phyloP scores from a whole-genome alignment of 2,888 invertebrate genomes.

The Nemurella pictetii region DNA sequence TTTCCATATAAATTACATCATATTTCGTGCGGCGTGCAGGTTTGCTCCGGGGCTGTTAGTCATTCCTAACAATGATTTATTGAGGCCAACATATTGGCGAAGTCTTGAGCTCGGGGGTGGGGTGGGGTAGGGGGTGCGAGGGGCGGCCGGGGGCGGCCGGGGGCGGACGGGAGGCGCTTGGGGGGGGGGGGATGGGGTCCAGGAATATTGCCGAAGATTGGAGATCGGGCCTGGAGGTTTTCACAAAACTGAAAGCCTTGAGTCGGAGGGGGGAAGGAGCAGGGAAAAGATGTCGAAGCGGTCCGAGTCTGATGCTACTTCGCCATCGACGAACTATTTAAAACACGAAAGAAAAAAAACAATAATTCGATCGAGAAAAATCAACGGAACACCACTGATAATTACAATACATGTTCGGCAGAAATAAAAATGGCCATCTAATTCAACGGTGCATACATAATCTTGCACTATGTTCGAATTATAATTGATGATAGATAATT shows the following conservation, averaged over 20 bases:
- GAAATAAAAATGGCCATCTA: not conserved
- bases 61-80: conserved; percentile 59
- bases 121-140: conserved; percentile 21
- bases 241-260: not conserved
- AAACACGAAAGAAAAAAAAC: not conserved
- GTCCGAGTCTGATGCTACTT: not conserved
- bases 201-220: conserved; percentile 40
- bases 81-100: conserved; percentile 57
- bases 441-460: conserved; percentile 3
- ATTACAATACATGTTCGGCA: not conserved
- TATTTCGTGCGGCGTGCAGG: conserved; percentile 53
- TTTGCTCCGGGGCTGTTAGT: conserved; percentile 55
- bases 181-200: conserved; percentile 34
- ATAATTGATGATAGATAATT: conserved; percentile 17
- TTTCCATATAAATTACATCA: conserved; percentile 60
- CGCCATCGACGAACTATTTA: not conserved
- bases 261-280: not conserved
- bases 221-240: conserved; percentile 7
- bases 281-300: not conserved
- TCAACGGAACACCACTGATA: not conserved
- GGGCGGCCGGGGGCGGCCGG: conserved; percentile 30
- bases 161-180: conserved; percentile 6
- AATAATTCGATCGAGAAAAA: not conserved
- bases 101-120: conserved; percentile 34
- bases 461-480: conserved; percentile 3